phyloP scores from a whole-genome alignment of 2,888 invertebrate species.

The Lithosia quadra region DNA sequence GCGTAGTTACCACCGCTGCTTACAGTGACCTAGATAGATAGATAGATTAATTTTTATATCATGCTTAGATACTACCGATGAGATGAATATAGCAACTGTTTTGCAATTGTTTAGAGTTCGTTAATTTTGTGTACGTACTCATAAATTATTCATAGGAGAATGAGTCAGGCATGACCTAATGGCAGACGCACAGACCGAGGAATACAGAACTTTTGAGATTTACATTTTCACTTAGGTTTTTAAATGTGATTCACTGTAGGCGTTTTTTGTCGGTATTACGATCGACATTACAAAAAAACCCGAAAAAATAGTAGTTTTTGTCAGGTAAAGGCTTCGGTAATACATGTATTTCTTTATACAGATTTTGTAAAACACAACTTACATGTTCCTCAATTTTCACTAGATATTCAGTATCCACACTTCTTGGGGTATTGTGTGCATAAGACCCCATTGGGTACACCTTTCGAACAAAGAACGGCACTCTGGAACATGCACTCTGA shows the following conservation, averaged over 20 bases:
- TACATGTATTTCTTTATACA: too few species aligned
- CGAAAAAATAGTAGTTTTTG: too few species aligned
- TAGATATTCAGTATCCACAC: too few species aligned
- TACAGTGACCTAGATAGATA: constrained; percentile 55
- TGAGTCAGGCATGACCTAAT: constrained; percentile 9
- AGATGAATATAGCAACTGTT: constrained; percentile 21
- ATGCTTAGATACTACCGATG: constrained; percentile 5
- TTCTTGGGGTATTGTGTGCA: too few species aligned
- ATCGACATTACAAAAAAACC: too few species aligned
- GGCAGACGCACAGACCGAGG: background rate
- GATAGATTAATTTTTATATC: constrained; percentile 49
- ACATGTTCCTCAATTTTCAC: too few species aligned
- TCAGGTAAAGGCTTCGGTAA: too few species aligned
- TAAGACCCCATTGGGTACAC: too few species aligned
- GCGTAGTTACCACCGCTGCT: constrained; percentile 42
- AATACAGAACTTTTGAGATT: background rate
- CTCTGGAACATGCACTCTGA: too few species aligned
- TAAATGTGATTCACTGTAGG: background rate
- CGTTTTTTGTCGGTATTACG: background rate
- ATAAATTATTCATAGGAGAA: constrained; percentile 9
- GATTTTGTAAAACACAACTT: too few species aligned
- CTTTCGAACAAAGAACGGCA: too few species aligned
- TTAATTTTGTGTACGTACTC: constrained; percentile 3
- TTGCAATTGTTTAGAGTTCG: constrained; percentile 18
- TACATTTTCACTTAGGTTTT: background rate